A percentile compares a stretch with the other conserved stretches of the same genome.
Evolutionary conservation across 2,113 vertebrate genomes (phyloP).

Genomic region (Craseonycteris thonglongyai): DNA sequence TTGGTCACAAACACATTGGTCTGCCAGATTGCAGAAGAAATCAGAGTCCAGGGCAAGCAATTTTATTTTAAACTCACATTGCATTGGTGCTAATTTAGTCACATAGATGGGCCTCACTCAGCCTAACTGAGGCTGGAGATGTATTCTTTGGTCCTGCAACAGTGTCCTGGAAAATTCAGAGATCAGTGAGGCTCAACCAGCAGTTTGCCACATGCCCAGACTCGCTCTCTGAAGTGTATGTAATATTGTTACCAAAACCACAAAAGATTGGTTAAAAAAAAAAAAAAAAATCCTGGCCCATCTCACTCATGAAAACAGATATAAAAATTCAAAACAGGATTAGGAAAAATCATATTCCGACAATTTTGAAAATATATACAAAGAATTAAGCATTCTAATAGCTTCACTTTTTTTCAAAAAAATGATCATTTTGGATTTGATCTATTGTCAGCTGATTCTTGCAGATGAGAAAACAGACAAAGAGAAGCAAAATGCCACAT

Average conservation of each 20-base stretch:
- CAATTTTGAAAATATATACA: neutral
- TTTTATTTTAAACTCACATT: slow-evolving; percentile 6
- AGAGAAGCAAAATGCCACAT: neutral
- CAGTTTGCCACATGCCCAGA: neutral
- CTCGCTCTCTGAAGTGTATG: slow-evolving; percentile 14
- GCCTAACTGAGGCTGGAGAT: neutral
- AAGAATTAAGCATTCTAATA: neutral
- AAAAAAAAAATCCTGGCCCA: neutral
- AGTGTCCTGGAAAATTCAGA: neutral
- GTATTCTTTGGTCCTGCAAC: neutral
- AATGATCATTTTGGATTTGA: neutral
- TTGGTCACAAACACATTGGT: neutral
- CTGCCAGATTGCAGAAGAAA: neutral
- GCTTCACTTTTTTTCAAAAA: too few species aligned
- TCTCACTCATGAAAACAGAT: slow-evolving; percentile 12
- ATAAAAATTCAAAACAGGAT: neutral
- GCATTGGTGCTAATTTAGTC: slow-evolving; percentile 16
- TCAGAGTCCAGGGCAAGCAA: neutral
- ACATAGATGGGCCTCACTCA: neutral
- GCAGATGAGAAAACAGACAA: neutral
- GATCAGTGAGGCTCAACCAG: neutral
- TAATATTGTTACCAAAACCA: slow-evolving; percentile 18
- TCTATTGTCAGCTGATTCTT: neutral
- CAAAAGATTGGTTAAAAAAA: neutral
- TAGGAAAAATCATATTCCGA: neutral